Evolutionary conservation across 2,888 invertebrate genomes (phyloP).

Genomic region (Cabera pusaria): DNA sequence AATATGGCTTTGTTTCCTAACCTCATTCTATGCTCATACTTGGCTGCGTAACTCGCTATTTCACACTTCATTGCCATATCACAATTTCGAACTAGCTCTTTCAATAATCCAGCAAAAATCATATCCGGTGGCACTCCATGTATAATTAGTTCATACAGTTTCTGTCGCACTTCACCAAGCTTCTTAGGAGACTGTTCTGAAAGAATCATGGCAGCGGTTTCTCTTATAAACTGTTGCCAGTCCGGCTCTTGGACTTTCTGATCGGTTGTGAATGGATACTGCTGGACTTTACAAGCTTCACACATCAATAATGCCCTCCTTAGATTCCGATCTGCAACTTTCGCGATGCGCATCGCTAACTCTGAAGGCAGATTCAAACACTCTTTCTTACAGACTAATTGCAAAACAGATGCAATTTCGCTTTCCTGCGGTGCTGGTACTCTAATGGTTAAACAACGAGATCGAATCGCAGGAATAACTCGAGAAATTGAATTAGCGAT

Average conservation of each 20-base stretch:
- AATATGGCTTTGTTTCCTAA: constrained; percentile 97
- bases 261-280: constrained; percentile 91
- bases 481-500: constrained; percentile 97
- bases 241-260: constrained; percentile 94
- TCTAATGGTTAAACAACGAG: constrained; percentile 96
- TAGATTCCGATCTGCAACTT: constrained; percentile 93
- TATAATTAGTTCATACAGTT: constrained; percentile 95
- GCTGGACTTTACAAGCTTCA: constrained; percentile 96
- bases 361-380: constrained; percentile 89
- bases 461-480: constrained; percentile 98
- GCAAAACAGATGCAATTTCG: constrained; percentile 88
- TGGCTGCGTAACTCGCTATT: constrained; percentile 93
- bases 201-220: constrained; percentile 93
- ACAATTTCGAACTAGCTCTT: constrained; percentile 93
- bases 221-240: constrained; percentile 94
- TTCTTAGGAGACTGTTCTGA: constrained; percentile 94
- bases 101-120: constrained; percentile 94
- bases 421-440: constrained; percentile 93
- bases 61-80: constrained; percentile 94
- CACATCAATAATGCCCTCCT: constrained; percentile 96
- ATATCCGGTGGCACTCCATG: constrained; percentile 97
- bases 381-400: constrained; percentile 91
- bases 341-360: constrained; percentile 90
- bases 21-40: constrained; percentile 96
- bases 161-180: constrained; percentile 91